Evolutionary conservation across 1,140 invertebrate genomes (phyloP).

Genomic region (Platyscapa corneri): DNA sequence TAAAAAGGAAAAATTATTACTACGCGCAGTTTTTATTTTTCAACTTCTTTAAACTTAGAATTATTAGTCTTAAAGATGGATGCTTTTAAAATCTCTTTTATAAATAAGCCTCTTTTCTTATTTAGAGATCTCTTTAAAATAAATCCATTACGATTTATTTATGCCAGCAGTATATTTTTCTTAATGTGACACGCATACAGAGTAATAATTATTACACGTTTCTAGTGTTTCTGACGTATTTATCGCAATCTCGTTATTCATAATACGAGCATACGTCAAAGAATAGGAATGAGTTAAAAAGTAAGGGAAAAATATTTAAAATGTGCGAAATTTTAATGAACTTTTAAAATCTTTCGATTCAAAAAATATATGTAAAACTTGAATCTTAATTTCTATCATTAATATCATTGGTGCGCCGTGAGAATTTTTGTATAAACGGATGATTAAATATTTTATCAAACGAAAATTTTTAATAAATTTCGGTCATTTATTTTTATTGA

Average conservation of each 20-base stretch:
- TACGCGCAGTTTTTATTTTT: background rate
- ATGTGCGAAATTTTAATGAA: too few species aligned
- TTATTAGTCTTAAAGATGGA: background rate
- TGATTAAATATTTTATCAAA: background rate
- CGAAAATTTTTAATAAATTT: background rate
- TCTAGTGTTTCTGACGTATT: background rate
- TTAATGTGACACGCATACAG: too few species aligned
- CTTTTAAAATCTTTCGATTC: too few species aligned
- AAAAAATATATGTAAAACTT: too few species aligned
- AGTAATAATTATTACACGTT: too few species aligned
- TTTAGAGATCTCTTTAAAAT: background rate
- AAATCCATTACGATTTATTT: background rate
- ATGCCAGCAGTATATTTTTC: background rate
- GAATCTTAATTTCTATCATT: background rate
- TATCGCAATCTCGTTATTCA: background rate
- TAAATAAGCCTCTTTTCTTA: background rate
- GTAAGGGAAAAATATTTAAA: background rate
- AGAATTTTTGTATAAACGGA: background rate
- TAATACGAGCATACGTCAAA: background rate
- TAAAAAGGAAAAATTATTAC: background rate
- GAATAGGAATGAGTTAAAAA: background rate
- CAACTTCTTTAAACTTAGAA: background rate
- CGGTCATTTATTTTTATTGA: slow-evolving; percentile 19
- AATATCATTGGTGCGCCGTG: background rate
- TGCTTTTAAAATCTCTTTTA: too few species aligned